Evolutionary conservation across 1,140 invertebrate species (phyloP), one percentile per base, ranked within the genome.

Genomic region (Ephestia elutella): DNA sequence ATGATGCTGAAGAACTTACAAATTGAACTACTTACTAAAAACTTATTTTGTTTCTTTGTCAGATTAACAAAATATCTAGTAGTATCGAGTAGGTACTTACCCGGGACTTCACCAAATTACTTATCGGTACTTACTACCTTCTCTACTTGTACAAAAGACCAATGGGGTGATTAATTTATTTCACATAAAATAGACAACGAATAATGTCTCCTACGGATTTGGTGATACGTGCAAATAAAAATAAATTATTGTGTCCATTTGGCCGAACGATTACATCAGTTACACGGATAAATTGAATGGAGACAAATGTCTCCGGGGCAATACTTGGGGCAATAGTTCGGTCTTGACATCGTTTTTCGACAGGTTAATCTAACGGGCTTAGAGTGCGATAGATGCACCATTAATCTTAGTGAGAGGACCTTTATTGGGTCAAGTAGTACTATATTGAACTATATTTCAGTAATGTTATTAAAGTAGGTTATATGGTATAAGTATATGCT

Each of bases 351-450:
- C 58, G 2, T 13, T 49, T 59, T 60, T 19, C n/a, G 44, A 13
- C 25, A 61, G 53, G 58, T 58, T 66, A 62, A 59, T 56, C 20
- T 56, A 30, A n/a, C 30, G 44, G 53, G 56, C 18, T 30, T 66
- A 53, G 58, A 61, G 48, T 38, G 57, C 54, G 48, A 58, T 62
- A 10, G 57, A 49, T 58, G 10, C 21, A 11, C 55, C 53, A 59
- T 62, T 57, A 66, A 66, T 66, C 59, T 66, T 66, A 19, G 21
- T 50, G 7, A n/a, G 7, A 25, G 21, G 55, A 60, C 48, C 60
- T 50, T 56, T 54, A 49, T 10, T 54, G 15, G 48, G 49, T 57
- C 18, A 51, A 28, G 18, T 53, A 19, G 28, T 11, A 38, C 50
- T 20, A 30, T 18, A 20, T 17, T 48, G 21, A 30, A 35, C 32